Evolutionary conservation across 2,113 vertebrate species (phyloP).

Genomic region (Lepisosteus oculatus): DNA sequence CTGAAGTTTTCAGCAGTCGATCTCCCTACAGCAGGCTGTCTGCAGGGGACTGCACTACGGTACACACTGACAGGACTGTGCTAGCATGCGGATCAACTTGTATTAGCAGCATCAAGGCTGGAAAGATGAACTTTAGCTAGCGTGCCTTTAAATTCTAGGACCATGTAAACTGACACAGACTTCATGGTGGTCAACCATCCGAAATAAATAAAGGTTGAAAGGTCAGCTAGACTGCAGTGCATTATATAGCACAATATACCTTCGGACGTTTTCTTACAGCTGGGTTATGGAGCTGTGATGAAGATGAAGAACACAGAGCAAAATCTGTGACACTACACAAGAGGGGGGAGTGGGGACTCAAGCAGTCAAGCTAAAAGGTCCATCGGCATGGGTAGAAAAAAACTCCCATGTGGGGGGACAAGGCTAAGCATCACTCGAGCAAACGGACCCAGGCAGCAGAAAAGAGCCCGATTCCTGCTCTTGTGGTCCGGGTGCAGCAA

Average conservation of each 20-base stretch:
- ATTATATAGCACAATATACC: slow-evolving; percentile 7
- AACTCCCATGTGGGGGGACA: background rate
- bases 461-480: background rate
- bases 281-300: background rate
- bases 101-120: slow-evolving; percentile 15
- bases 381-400: background rate
- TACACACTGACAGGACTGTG: slow-evolving; percentile 3
- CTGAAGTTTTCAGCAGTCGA: too few species aligned
- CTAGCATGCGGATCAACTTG: background rate
- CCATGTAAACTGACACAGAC: slow-evolving; percentile 36
- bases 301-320: background rate
- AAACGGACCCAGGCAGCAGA: background rate
- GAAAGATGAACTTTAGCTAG: slow-evolving; percentile 13
- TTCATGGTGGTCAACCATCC: slow-evolving; percentile 51
- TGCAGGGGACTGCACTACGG: too few species aligned
- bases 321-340: background rate
- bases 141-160: slow-evolving; percentile 43
- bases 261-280: background rate
- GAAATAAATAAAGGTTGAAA: slow-evolving; percentile 55
- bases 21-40: too few species aligned
- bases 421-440: background rate
- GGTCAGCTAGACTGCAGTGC: slow-evolving; percentile 37
- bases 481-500: too few species aligned
- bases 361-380: background rate
- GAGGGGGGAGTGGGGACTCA: background rate